phyloP scores from a whole-genome alignment of 2,797 vertebrate species.

The Pipistrellus pygmaeus region DNA sequence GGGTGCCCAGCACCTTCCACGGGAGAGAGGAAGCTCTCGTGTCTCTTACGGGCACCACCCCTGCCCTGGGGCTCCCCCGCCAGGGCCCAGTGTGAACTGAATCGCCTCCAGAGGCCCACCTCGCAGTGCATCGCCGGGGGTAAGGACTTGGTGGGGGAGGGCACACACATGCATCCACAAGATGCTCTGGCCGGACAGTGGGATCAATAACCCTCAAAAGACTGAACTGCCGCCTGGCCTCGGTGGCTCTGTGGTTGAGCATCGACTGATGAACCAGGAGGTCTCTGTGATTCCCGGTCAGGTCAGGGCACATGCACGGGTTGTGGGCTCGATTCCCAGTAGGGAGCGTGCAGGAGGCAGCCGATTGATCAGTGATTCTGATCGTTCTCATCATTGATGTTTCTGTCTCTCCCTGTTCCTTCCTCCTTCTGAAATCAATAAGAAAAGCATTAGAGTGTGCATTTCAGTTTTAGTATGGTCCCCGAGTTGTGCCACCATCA shows the following conservation, averaged over 20 bases:
- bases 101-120: not conserved
- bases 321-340: no score
- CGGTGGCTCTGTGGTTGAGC: no score
- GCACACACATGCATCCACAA: not conserved
- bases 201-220: not conserved
- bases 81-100: not conserved
- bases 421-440: no score
- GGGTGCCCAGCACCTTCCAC: not conserved
- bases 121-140: no score
- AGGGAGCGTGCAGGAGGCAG: no score
- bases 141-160: not conserved
- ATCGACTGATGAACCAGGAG: no score
- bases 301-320: no score
- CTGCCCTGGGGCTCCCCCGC: not conserved
- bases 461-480: not conserved
- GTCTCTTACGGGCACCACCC: not conserved
- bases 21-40: not conserved
- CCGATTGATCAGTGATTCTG: no score
- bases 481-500: not conserved
- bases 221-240: not conserved
- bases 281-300: no score
- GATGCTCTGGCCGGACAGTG: not conserved
- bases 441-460: not conserved
- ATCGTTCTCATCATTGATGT: no score
- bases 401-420: no score